Conservation (phyloP, 2,797 vertebrate genomes). For the Orientallactaga sibirica region DNA sequence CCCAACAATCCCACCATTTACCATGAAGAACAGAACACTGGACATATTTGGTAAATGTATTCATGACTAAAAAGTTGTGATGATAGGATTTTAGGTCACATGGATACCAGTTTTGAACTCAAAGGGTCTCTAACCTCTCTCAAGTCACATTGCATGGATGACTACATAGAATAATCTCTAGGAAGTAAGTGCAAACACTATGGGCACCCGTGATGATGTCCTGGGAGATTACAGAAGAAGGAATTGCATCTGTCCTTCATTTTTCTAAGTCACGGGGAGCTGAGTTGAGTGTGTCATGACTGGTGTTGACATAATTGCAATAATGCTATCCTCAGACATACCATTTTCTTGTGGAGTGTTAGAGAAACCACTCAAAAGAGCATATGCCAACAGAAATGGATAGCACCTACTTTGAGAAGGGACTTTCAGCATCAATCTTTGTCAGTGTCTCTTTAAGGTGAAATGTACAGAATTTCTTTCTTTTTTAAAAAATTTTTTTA, state of each 20-base stretch:
- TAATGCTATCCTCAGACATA: not conserved
- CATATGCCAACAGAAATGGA: not conserved
- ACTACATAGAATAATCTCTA: not conserved
- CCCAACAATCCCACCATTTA: not conserved
- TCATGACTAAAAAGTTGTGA: not conserved
- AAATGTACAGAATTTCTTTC: not conserved
- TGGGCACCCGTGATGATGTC: not conserved
- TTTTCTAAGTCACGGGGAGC: not conserved
- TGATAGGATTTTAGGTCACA: not conserved
- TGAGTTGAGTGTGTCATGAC: not conserved
- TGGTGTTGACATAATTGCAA: not conserved
- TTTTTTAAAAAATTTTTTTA: not conserved
- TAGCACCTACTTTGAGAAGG: not conserved
- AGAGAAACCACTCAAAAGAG: not conserved
- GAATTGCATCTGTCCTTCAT: not conserved
- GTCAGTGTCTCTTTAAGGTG: not conserved
- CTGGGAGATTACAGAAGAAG: not conserved
- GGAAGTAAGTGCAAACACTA: not conserved
- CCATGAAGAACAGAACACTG: not conserved
- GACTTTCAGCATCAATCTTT: not conserved
- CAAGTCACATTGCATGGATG: not conserved
- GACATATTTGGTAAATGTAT: not conserved
- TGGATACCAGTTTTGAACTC: not conserved
- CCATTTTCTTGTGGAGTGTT: not conserved
- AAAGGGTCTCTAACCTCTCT: not conserved